Percentiles rank a stretch among this genome's conserved stretches.
Conservation (phyloP, 2,888 invertebrate species). For the Bursaphelenchus okinawaensis region DNA sequence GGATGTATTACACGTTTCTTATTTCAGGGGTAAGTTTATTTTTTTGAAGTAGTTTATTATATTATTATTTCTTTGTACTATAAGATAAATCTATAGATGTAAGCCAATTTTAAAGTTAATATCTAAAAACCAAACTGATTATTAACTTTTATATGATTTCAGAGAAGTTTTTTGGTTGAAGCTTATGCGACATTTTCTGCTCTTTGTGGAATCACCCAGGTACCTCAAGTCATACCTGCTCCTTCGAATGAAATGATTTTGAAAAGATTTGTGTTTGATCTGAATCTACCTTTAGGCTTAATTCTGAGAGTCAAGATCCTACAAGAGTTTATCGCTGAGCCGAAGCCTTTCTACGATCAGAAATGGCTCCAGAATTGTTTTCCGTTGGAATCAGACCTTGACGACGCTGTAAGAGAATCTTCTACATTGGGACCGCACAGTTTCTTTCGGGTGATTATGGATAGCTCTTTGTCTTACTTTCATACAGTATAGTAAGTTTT, state of each 20-base stretch:
- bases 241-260: constrained; percentile 5
- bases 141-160: constrained; percentile 6
- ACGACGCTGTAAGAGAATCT: too few species aligned
- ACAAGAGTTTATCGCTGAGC: neutral
- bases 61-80: too few species aligned
- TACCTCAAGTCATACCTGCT: neutral
- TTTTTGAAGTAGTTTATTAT: neutral
- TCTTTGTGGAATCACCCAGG: neutral
- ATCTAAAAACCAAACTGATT: neutral
- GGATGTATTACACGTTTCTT: too few species aligned
- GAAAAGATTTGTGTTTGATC: constrained; percentile 10
- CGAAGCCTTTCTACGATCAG: neutral
- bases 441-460: too few species aligned
- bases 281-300: constrained; percentile 12
- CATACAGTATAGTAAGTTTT: too few species aligned
- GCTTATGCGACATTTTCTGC: constrained; percentile 2
- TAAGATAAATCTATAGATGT: too few species aligned
- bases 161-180: neutral
- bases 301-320: neutral
- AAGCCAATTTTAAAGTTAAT: too few species aligned
- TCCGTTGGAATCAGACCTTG: too few species aligned
- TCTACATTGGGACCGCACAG: too few species aligned
- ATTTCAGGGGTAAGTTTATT: neutral
- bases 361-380: neutral
- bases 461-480: too few species aligned